A percentile compares a stretch with the other conserved stretches of the same genome.
Evolutionary conservation across 1,140 invertebrate species (phyloP).

Genomic region (Eriosoma lanigerum): DNA sequence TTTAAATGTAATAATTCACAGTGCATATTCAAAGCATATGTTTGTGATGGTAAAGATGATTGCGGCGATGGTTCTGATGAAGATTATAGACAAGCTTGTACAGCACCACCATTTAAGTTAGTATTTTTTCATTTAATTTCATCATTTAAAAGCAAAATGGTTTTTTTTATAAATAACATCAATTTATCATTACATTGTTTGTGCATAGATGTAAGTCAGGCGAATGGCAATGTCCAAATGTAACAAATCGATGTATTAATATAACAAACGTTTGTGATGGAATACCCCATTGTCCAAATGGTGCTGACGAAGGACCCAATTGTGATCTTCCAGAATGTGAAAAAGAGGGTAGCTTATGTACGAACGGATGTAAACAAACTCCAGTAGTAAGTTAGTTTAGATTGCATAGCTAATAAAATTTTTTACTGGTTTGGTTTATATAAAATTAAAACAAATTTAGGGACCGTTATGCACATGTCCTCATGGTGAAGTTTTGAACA

Average conservation of each 20-base stretch:
- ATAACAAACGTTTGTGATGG: slow-evolving; percentile 81
- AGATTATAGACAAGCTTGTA: slow-evolving; percentile 73
- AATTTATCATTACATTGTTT: not conserved
- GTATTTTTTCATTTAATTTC: not conserved
- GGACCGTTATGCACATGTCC: slow-evolving; percentile 89
- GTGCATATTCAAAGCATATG: slow-evolving; percentile 90
- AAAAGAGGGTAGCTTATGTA: slow-evolving; percentile 73
- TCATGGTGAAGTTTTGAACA: slow-evolving; percentile 68
- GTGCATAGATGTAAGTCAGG: slow-evolving; percentile 69
- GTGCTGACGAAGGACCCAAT: slow-evolving; percentile 83
- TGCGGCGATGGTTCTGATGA: slow-evolving; percentile 95
- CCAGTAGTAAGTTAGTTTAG: slow-evolving; percentile 66
- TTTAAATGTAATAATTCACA: slow-evolving; percentile 84
- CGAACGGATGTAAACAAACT: slow-evolving; percentile 85
- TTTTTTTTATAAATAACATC: too few species aligned
- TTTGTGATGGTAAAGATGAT: slow-evolving; percentile 94
- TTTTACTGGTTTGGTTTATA: not conserved
- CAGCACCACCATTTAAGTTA: slow-evolving; percentile 66
- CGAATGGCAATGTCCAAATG: slow-evolving; percentile 82
- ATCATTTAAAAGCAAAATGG: not conserved
- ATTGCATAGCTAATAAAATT: slow-evolving; percentile 9
- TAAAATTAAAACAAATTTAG: slow-evolving; percentile 54
- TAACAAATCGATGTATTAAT: slow-evolving; percentile 76
- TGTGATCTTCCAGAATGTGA: slow-evolving; percentile 78
- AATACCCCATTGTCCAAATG: slow-evolving; percentile 85